Base-by-base conservation (phyloP, 2,888 invertebrate genomes). In the Eumacrocentrus americanus region DNA sequence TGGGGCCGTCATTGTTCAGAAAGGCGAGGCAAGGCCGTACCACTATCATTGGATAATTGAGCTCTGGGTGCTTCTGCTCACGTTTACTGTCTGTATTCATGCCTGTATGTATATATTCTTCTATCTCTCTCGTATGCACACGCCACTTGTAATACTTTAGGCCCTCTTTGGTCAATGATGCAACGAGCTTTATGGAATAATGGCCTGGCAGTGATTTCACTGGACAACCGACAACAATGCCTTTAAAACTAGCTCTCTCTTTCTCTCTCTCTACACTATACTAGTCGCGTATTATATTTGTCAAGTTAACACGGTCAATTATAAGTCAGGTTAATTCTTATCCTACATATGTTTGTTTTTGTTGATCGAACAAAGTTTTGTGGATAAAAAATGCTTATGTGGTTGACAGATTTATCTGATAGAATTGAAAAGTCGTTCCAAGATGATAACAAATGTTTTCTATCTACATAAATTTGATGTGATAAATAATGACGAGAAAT, bases 21-120 rank as follows among this genome's bases (percentile, higher is more conserved):
- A 72, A 75, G 71, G 70, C 67, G 70, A 71, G 67, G 69, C 75
- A 75, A 76, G 75, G 75, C 72, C 74, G 71, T 58, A 58, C 29
- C 50, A 29, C 58, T 50, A 42, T 51, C 51, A 58, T 58, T 58
- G 58, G 51, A 58, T 58, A 58, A 58, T 58, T 58, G 58, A 42
- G 50, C 51, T 34, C 58, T 40, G 29, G 42, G 51, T 42, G 42
- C 51, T 58, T 48, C 18, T 38, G 6, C 35, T 58, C 34, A 55
- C 35, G 14, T 34, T 23, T 9, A 25, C 37, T 42, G 50, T 51
- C 58, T 42, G 40, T 51, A 58, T 58, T 38, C 51, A 58, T 44
- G 20, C 40, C 58, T 42, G 47, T 12, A 48, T 23, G 34, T 11
- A n/a, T 9, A 5, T 22, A 51, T 14, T 11, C 35, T 38, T 29